These are phyloP conservation scores for Brachionus koreanus DNA, from an alignment of 1,140 invertebrate species.

Conservation along the genomic window DNA sequence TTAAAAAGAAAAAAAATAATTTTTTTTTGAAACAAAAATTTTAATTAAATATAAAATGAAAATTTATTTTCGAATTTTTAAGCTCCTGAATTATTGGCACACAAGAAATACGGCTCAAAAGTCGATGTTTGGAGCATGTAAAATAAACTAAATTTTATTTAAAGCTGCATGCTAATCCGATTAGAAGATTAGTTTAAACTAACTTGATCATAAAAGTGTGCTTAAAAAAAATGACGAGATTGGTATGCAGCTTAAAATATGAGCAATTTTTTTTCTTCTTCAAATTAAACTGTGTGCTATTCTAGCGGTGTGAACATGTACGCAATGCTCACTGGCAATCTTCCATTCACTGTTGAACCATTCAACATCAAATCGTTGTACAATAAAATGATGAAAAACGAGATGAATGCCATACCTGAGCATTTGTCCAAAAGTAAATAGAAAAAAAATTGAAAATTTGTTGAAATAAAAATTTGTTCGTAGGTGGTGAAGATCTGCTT, in stretches of 20 bases:
- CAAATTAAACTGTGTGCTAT: neutral
- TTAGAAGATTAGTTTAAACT: too few species aligned
- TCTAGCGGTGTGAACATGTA: conserved; percentile 55
- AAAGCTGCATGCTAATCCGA: neutral
- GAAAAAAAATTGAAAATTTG: neutral
- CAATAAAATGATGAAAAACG: conserved; percentile 55
- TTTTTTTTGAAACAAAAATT: too few species aligned
- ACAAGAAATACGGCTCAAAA: conserved; percentile 54
- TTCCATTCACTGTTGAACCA: conserved; percentile 57
- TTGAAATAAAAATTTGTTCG: too few species aligned
- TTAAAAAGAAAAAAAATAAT: too few species aligned
- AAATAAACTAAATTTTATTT: conserved; percentile 45
- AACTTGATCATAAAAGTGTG: too few species aligned
- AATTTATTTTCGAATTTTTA: neutral
- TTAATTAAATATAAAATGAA: too few species aligned
- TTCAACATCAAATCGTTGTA: conserved; percentile 56
- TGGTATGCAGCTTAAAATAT: neutral
- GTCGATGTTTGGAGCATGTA: conserved; percentile 59
- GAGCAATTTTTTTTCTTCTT: neutral
- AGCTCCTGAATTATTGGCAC: conserved; percentile 55
- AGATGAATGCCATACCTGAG: conserved; percentile 56
- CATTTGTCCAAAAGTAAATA: conserved; percentile 49
- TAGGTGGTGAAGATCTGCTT: conserved; percentile 51
- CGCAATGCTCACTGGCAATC: conserved; percentile 54
- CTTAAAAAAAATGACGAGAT: too few species aligned